Evolutionary conservation across 2,113 vertebrate species (phyloP).

Genomic region (western clawed frog (Xenopus tropicalis)): UCB_Xtro_10.0 CM004444.2:148727001-148727500

Average conservation of each 20-base stretch:
- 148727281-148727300: neutral
- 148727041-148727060: neutral
- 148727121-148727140: neutral
- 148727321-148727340: neutral
- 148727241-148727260: slow-evolving; percentile 21
- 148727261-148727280: neutral
- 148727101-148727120: slow-evolving; percentile 19
- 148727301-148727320: neutral
- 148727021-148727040: neutral
- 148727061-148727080: neutral
- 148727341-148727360: neutral
- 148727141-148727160: slow-evolving; percentile 27
- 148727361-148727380: neutral
- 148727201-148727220: slow-evolving; percentile 16
- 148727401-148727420: too few species aligned
- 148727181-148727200: slow-evolving; percentile 30
- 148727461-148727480: neutral
- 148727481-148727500: neutral
- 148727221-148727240: slow-evolving; percentile 7
- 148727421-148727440: neutral
- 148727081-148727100: neutral
- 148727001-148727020: neutral
- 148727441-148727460: neutral
- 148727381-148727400: neutral
- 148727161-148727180: slow-evolving; percentile 40